Evolutionary conservation across 2,113 vertebrate species (phyloP).

Genomic region (Copsychus sechellarum): DNA sequence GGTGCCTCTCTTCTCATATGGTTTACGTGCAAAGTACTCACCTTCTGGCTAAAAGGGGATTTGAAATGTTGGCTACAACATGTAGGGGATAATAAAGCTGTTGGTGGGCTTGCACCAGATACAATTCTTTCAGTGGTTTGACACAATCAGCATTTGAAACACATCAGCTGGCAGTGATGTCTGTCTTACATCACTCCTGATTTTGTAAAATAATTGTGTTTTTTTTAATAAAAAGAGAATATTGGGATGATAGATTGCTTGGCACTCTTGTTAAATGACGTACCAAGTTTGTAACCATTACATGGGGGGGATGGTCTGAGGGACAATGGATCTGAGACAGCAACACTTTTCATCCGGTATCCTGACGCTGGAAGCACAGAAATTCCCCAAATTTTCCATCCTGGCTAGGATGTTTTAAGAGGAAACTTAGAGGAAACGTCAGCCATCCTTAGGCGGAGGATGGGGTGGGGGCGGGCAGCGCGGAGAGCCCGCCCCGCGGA

Average conservation of each 20-base stretch:
- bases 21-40: slow-evolving; percentile 34
- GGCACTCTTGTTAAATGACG: background rate
- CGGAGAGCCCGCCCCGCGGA: background rate
- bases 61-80: slow-evolving; percentile 39
- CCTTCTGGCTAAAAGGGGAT: slow-evolving; percentile 39
- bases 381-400: background rate
- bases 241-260: background rate
- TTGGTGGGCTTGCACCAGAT: slow-evolving; percentile 13
- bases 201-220: slow-evolving; percentile 22
- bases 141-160: background rate
- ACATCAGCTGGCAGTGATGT: slow-evolving; percentile 8
- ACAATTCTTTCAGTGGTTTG: background rate
- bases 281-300: background rate
- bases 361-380: background rate
- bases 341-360: too few species aligned
- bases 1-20: background rate
- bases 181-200: background rate
- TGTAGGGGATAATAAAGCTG: slow-evolving; percentile 40
- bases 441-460: background rate
- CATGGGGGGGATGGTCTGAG: background rate
- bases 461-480: background rate
- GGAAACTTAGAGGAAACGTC: background rate
- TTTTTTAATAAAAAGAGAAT: background rate
- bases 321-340: background rate
- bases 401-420: background rate